A percentile compares a stretch with the other conserved stretches of the same genome.
Evolutionary conservation across 2,797 vertebrate genomes (phyloP).

Genomic region (Gymnoscopelus microlampas): DNA sequence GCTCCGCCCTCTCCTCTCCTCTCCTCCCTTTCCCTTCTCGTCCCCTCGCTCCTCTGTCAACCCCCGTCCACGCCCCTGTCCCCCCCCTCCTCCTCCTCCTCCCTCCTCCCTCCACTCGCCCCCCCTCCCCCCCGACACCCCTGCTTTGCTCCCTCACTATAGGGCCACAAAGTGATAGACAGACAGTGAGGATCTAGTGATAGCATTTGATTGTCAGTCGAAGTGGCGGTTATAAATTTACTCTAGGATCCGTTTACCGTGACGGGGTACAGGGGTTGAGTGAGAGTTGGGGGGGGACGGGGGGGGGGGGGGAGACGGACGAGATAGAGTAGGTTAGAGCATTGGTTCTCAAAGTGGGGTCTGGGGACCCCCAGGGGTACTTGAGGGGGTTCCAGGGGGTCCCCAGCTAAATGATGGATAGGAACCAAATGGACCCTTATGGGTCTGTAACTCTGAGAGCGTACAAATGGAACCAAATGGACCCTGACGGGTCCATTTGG

Average conservation of each 20-base stretch:
- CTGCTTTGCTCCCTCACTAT: conserved; percentile 54
- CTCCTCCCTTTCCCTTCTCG: conserved; percentile 27
- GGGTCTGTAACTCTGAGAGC: too few relatives aligned
- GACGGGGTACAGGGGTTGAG: conserved; percentile 62
- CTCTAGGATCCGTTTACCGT: conserved; percentile 79
- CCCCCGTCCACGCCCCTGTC: conserved; percentile 45
- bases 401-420: too few relatives aligned
- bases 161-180: conserved; percentile 76
- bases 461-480: too few relatives aligned
- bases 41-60: conserved; percentile 17
- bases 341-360: too few relatives aligned
- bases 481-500: too few relatives aligned
- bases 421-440: too few relatives aligned
- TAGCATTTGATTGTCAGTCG: conserved; percentile 83
- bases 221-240: conserved; percentile 87
- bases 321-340: conserved; percentile 31
- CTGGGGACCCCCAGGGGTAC: too few relatives aligned
- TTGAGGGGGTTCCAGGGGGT: too few relatives aligned
- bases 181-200: conserved; percentile 80
- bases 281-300: conserved; percentile 35
- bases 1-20: conserved; percentile 62
- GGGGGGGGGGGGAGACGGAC: conserved; percentile 15
- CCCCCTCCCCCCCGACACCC: conserved; percentile 17
- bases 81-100: conserved; percentile 48
- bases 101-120: conserved; percentile 33